Evolutionary conservation across 2,888 invertebrate genomes (phyloP).

Genomic region (Acleris holmiana): DNA sequence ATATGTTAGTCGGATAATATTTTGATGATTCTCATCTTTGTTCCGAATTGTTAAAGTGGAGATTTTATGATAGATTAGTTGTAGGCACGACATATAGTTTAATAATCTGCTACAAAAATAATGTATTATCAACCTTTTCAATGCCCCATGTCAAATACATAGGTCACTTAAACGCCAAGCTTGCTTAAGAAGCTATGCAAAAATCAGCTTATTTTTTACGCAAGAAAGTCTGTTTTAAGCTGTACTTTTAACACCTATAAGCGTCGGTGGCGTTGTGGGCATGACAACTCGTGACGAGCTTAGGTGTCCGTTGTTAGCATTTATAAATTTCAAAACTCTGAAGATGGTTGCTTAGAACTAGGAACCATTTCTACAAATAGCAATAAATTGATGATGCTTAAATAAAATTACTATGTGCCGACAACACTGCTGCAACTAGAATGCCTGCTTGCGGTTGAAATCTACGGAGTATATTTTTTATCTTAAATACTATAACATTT

Average conservation of each 20-base stretch:
- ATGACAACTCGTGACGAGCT: too few species aligned
- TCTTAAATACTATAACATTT: constrained; percentile 33
- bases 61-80: not conserved
- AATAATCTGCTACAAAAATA: constrained; percentile 13
- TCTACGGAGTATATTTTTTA: constrained; percentile 18
- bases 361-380: constrained; percentile 14
- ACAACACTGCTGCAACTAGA: constrained; percentile 11
- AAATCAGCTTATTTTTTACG: too few species aligned
- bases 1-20: too few species aligned
- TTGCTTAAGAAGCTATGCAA: too few species aligned
- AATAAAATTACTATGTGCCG: constrained; percentile 1
- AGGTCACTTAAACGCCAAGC: too few species aligned
- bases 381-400: not conserved
- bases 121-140: not conserved
- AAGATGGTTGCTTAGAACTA: constrained; percentile 1
- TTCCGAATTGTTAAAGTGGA: too few species aligned
- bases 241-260: too few species aligned
- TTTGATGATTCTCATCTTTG: too few species aligned
- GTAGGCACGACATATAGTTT: constrained; percentile 13
- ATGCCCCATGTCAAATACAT: too few species aligned
- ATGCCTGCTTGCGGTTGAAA: constrained; percentile 20
- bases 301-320: too few species aligned
- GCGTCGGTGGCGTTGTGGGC: too few species aligned
- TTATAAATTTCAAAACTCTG: not conserved
- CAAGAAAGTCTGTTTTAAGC: too few species aligned